These are phyloP conservation scores for Cervus canadensis DNA, from an alignment of 2,113 vertebrate genomes.

Conservation along the genomic window DNA sequence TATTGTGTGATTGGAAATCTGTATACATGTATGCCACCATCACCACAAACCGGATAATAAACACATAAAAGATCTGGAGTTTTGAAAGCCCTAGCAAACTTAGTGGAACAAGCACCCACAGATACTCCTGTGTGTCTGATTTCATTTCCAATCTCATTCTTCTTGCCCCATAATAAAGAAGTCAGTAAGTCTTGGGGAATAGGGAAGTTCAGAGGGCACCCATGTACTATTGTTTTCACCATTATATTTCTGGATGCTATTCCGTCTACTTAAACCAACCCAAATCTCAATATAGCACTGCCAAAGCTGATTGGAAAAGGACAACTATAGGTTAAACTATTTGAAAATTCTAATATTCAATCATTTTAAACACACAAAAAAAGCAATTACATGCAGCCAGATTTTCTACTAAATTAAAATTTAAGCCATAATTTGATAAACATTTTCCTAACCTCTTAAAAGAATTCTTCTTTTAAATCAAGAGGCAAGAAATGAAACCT, in stretches of 20 bases:
- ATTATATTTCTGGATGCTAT: background rate
- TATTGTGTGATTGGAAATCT: background rate
- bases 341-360: background rate
- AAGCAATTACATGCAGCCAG: background rate
- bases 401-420: conserved; percentile 25
- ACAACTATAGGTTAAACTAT: background rate
- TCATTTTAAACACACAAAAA: conserved; percentile 3
- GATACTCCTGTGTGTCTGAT: background rate
- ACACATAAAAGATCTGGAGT: background rate
- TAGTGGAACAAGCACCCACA: background rate
- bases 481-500: conserved; percentile 7
- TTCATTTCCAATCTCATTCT: background rate
- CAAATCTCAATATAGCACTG: background rate
- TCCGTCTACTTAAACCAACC: background rate
- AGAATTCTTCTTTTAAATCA: background rate
- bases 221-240: background rate
- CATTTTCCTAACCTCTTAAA: conserved; percentile 13
- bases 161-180: background rate
- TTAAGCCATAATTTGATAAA: background rate
- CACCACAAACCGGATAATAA: background rate
- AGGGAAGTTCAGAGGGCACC: background rate
- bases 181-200: background rate
- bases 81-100: background rate
- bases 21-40: background rate
- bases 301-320: background rate